These are phyloP conservation scores for Paraplagusia blochii DNA, from an alignment of 2,113 vertebrate species.

Conservation along the genomic window DNA sequence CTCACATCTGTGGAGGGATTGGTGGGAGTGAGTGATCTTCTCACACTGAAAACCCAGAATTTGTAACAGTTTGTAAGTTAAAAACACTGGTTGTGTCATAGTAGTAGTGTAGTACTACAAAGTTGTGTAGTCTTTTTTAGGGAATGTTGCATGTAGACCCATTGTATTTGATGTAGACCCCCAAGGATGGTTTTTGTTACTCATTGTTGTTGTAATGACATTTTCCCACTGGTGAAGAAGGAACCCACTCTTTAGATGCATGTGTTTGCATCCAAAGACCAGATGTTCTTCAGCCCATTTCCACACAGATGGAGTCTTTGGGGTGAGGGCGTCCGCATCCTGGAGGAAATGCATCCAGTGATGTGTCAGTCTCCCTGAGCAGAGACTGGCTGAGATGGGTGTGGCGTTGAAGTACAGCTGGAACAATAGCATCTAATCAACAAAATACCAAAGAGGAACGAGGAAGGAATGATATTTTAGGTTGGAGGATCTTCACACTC, in stretches of 20 bases:
- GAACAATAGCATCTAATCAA: slow-evolving; percentile 51
- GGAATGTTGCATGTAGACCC: too few species aligned
- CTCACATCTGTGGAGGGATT: too few species aligned
- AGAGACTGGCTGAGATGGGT: slow-evolving; percentile 15
- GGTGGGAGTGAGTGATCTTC: too few species aligned
- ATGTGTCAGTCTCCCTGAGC: slow-evolving; percentile 26
- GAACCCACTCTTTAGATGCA: not conserved
- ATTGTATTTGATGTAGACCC: too few species aligned
- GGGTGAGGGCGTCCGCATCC: slow-evolving; percentile 6
- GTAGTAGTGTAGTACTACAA: too few species aligned
- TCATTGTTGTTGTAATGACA: too few species aligned
- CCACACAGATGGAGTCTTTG: slow-evolving; percentile 9
- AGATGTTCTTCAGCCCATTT: not conserved
- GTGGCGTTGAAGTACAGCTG: slow-evolving; percentile 42
- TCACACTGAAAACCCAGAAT: too few species aligned
- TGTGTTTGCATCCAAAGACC: not conserved
- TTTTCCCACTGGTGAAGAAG: not conserved
- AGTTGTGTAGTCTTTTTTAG: too few species aligned
- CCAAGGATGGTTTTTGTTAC: too few species aligned
- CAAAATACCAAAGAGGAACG: slow-evolving; percentile 60
- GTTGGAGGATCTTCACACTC: not conserved
- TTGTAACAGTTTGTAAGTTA: too few species aligned
- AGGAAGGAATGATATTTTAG: slow-evolving; percentile 38
- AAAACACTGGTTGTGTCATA: too few species aligned
- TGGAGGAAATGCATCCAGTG: slow-evolving; percentile 34